Evolutionary conservation across 2,888 invertebrate genomes (phyloP).

Genomic region (Cheilosia pagana): DNA sequence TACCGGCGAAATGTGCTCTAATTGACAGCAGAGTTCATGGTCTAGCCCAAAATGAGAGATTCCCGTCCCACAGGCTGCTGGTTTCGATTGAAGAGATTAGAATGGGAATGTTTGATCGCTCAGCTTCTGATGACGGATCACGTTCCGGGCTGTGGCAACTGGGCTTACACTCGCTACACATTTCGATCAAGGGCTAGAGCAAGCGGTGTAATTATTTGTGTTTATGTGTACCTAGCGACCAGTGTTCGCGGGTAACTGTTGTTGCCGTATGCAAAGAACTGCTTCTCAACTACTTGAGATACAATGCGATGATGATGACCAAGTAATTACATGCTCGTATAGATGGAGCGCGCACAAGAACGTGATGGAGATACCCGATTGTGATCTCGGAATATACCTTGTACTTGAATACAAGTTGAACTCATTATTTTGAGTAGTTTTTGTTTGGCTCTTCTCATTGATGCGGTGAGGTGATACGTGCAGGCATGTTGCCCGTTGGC

Average conservation of each 20-base stretch:
- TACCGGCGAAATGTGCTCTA: constrained; percentile 51
- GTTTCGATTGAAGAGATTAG: constrained; percentile 54
- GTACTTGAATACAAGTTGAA: constrained; percentile 35
- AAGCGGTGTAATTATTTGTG: constrained; percentile 58
- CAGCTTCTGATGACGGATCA: constrained; percentile 56
- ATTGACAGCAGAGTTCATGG: constrained; percentile 70
- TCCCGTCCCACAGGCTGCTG: constrained; percentile 18
- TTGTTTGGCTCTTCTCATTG: constrained; percentile 10
- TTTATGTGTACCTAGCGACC: constrained; percentile 51
- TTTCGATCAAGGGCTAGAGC: constrained; percentile 61
- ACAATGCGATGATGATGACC: constrained; percentile 56
- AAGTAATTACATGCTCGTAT: constrained; percentile 44
- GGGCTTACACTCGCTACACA: constrained; percentile 68
- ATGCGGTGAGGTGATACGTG: constrained; percentile 19
- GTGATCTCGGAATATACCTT: constrained; percentile 34
- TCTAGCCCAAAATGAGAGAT: constrained; percentile 42
- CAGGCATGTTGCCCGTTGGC: background rate
- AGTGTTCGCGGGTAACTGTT: constrained; percentile 33
- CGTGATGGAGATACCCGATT: constrained; percentile 62
- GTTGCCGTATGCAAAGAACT: constrained; percentile 32
- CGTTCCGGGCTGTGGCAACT: constrained; percentile 48
- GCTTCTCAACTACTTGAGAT: constrained; percentile 32
- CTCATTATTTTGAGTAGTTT: constrained; percentile 60
- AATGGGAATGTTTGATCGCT: constrained; percentile 15
- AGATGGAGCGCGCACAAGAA: constrained; percentile 46